Evolutionary conservation across 2,113 vertebrate species (phyloP).

Genomic region (Scomber scombrus): DNA sequence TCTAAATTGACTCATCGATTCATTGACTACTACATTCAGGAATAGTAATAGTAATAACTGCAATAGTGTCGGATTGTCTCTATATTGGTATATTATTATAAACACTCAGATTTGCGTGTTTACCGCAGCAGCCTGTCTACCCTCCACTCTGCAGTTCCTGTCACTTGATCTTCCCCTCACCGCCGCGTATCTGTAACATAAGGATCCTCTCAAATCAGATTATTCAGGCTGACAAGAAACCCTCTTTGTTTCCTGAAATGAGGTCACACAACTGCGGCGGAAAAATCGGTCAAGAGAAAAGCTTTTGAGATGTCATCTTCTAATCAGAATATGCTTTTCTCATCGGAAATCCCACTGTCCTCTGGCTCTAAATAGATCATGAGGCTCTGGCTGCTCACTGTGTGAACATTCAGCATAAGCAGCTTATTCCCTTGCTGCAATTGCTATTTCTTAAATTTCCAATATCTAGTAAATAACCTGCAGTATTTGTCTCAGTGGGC

Average conservation of each 20-base stretch:
- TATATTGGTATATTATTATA: no score
- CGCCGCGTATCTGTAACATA: conserved; percentile 20
- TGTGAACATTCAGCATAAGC: conserved; percentile 35
- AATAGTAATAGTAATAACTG: no score
- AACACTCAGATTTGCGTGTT: background rate
- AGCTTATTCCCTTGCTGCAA: conserved; percentile 20
- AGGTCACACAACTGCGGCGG: conserved; percentile 31
- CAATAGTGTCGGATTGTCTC: no score
- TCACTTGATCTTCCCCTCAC: background rate
- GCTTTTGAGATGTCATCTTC: conserved; percentile 46
- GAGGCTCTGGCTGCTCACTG: conserved; percentile 15
- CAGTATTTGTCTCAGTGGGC: conserved; percentile 12
- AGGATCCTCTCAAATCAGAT: conserved; percentile 21
- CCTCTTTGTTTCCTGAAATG: conserved; percentile 44
- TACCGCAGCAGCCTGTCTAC: background rate
- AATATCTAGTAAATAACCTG: conserved; percentile 36
- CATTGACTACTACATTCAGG: no score
- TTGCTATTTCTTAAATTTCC: conserved; percentile 25
- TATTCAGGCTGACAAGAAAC: conserved; percentile 24
- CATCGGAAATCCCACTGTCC: conserved; percentile 11
- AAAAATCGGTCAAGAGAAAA: conserved; percentile 14
- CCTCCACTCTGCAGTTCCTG: background rate
- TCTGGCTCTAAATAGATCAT: conserved; percentile 18
- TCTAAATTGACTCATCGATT: no score
- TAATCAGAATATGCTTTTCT: conserved; percentile 36